Percentiles rank a stretch among this genome's conserved stretches.
Conservation (phyloP, 2,888 invertebrate genomes). For the Marasmarcha lunaedactyla region DNA sequence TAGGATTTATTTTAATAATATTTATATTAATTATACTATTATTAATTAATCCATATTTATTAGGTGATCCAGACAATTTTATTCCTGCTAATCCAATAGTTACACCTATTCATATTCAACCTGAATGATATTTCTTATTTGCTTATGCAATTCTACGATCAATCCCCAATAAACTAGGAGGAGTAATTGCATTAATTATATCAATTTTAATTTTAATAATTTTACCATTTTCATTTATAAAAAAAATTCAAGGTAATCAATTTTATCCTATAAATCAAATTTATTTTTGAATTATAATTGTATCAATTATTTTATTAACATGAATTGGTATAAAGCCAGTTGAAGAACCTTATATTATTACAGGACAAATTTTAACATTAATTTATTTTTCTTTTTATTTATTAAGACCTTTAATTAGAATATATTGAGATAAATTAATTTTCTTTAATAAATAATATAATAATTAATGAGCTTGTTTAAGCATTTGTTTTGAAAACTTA, state of each 20-base stretch:
- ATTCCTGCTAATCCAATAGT: slow-evolving; percentile 76
- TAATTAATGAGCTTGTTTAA: slow-evolving; percentile 74
- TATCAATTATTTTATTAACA: slow-evolving; percentile 72
- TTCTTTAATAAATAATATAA: slow-evolving; percentile 45
- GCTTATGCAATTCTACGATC: slow-evolving; percentile 85
- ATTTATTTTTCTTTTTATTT: slow-evolving; percentile 71
- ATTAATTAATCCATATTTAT: slow-evolving; percentile 66
- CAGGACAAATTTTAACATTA: slow-evolving; percentile 72
- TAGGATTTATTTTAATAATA: slow-evolving; percentile 71
- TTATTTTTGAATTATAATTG: slow-evolving; percentile 69
- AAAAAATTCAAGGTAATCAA: slow-evolving; percentile 69
- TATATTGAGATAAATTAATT: slow-evolving; percentile 67
- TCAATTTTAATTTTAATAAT: slow-evolving; percentile 77
- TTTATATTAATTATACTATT: slow-evolving; percentile 62
- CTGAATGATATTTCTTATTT: slow-evolving; percentile 88
- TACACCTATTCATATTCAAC: slow-evolving; percentile 82
- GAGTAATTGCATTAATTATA: slow-evolving; percentile 75
- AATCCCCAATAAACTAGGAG: slow-evolving; percentile 84
- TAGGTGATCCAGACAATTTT: slow-evolving; percentile 82
- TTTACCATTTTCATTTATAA: slow-evolving; percentile 67
- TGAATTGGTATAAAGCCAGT: slow-evolving; percentile 80
- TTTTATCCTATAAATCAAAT: slow-evolving; percentile 74
- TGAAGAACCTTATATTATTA: slow-evolving; percentile 73
- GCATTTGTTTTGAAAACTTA: slow-evolving; percentile 79
- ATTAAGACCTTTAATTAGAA: slow-evolving; percentile 59